A percentile compares a stretch with the other conserved stretches of the same genome.
These are phyloP conservation scores for Copsychus sechellarum DNA, from an alignment of 2,113 vertebrate genomes.

Conservation along the genomic window DNA sequence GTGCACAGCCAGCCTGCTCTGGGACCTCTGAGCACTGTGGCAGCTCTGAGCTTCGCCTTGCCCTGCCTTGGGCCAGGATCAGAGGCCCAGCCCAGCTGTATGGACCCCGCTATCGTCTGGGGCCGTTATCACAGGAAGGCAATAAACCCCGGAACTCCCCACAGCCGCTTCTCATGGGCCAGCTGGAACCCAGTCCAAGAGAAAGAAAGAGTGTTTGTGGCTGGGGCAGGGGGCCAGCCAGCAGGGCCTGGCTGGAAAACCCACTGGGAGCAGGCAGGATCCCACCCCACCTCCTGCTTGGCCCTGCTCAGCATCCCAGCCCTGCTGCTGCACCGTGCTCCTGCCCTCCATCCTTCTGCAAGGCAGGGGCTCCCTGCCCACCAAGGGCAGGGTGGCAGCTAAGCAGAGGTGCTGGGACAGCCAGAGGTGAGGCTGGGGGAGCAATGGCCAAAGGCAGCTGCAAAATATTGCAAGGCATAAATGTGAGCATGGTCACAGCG, in stretches of 20 bases:
- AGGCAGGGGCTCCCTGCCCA: not conserved
- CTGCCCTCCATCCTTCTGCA: not conserved
- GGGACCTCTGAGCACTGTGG: not conserved
- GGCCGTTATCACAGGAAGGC: not conserved
- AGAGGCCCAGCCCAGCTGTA: not conserved
- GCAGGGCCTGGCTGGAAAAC: not conserved
- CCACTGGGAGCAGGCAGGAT: not conserved
- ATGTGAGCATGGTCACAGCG: not conserved
- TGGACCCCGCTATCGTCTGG: not conserved
- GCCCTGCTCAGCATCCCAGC: not conserved
- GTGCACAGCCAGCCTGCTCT: rapidly evolving
- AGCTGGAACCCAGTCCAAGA: not conserved
- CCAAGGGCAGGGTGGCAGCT: rapidly evolving
- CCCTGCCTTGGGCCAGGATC: not conserved
- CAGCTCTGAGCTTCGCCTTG: not conserved
- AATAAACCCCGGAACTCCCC: not conserved
- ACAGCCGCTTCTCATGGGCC: not conserved
- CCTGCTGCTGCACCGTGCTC: not conserved
- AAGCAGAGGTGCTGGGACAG: not conserved
- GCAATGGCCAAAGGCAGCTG: not conserved
- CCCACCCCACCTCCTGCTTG: not conserved
- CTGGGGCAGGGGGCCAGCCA: not conserved
- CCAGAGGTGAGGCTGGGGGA: not conserved
- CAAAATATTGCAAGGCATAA: not conserved
- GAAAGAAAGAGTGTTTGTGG: not conserved